phyloP scores from a whole-genome alignment of 1,140 invertebrate species.

The Philopotamus ludificatus region DNA sequence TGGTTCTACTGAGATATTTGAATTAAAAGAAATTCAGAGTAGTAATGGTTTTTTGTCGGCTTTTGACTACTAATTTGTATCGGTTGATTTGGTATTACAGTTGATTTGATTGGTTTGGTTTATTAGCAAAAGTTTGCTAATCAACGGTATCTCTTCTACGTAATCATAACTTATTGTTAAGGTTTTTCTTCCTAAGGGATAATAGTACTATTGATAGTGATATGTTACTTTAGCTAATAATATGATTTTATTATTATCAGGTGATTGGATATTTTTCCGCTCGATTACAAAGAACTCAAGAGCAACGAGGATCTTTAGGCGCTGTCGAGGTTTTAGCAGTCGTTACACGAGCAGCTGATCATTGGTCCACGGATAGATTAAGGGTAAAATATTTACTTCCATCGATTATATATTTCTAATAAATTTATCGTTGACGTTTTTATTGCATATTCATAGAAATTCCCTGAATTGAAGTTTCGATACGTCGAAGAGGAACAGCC shows the following conservation, averaged over 20 bases:
- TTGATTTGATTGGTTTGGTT: too few relatives aligned
- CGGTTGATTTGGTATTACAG: too few relatives aligned
- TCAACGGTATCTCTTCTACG: too few relatives aligned
- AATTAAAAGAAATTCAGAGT: too few relatives aligned
- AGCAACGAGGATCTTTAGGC: conserved; percentile 68
- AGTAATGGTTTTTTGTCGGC: too few relatives aligned
- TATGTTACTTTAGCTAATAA: not conserved
- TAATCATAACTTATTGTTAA: too few relatives aligned
- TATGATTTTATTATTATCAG: conserved; percentile 51
- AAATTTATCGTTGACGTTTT: conserved; percentile 13
- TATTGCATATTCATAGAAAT: conserved; percentile 74
- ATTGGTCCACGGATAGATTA: conserved; percentile 89
- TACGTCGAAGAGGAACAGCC: conserved; percentile 99
- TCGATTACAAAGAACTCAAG: conserved; percentile 65
- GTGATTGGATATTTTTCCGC: conserved; percentile 86
- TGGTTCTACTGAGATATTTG: too few relatives aligned
- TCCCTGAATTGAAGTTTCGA: conserved; percentile 97
- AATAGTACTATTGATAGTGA: too few relatives aligned
- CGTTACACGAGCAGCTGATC: conserved; percentile 82
- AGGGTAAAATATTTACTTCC: conserved; percentile 61
- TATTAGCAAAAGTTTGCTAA: too few relatives aligned
- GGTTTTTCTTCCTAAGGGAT: too few relatives aligned
- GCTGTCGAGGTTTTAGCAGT: conserved; percentile 82
- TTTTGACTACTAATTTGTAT: too few relatives aligned
- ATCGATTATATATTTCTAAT: too few relatives aligned